Evolutionary conservation across 2,113 vertebrate species (phyloP).

Genomic region (Platysteira castanea): DNA sequence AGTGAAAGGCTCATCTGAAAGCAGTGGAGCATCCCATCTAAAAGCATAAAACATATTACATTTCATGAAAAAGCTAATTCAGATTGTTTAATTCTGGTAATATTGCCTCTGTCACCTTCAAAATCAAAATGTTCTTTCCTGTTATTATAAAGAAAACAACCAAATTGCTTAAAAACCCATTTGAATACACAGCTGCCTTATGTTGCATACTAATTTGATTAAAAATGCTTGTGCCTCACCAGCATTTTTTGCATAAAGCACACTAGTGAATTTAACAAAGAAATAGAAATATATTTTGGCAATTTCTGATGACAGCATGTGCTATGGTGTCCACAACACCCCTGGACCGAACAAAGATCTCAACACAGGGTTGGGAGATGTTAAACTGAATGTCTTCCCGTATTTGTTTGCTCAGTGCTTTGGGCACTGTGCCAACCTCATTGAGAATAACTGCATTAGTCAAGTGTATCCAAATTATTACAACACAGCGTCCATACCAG

Average conservation of each 20-base stretch:
- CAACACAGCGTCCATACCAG: conserved; percentile 79
- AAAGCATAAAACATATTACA: conserved; percentile 90
- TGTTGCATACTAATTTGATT: conserved; percentile 89
- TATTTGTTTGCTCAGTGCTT: conserved; percentile 80
- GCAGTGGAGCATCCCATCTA: conserved; percentile 82
- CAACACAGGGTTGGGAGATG: conserved; percentile 44
- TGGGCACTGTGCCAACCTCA: conserved; percentile 81
- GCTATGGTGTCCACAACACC: conserved; percentile 32
- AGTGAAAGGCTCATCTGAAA: conserved; percentile 86
- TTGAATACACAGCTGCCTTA: conserved; percentile 86
- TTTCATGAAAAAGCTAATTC: conserved; percentile 89
- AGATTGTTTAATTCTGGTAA: conserved; percentile 88
- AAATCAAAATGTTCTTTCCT: conserved; percentile 89
- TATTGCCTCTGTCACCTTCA: conserved; percentile 90
- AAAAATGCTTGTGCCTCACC: conserved; percentile 77
- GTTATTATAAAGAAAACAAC: conserved; percentile 89
- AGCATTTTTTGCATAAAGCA: conserved; percentile 76
- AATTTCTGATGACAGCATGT: conserved; percentile 9
- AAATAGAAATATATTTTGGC: conserved; percentile 45
- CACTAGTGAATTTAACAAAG: conserved; percentile 76
- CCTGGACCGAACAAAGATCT: conserved; percentile 63
- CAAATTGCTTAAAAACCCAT: conserved; percentile 88
- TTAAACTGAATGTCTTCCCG: conserved; percentile 65
- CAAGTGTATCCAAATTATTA: conserved; percentile 87
- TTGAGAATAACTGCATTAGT: conserved; percentile 85